Percentiles rank a stretch among this genome's conserved stretches.
Conservation (phyloP, 2,888 invertebrate genomes). For the Hydroisotoma schaefferi region DNA sequence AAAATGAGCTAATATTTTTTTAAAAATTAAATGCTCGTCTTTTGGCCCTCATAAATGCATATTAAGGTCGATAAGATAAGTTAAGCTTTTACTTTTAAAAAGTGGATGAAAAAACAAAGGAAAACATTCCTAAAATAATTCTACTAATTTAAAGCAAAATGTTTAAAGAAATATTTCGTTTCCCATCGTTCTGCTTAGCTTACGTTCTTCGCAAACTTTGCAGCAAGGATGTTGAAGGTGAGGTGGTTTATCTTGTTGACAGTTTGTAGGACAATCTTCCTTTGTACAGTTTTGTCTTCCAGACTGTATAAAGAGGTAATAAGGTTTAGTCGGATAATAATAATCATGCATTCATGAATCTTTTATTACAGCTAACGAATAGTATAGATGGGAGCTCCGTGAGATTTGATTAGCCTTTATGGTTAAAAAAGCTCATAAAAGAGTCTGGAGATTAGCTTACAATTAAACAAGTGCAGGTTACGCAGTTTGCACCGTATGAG, state of each 20-base stretch:
- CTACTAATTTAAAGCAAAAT: too few relatives aligned
- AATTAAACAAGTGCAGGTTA: conserved; percentile 41
- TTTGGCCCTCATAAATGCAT: too few relatives aligned
- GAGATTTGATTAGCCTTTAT: too few relatives aligned
- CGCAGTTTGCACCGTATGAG: conserved; percentile 40
- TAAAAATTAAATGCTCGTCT: too few relatives aligned
- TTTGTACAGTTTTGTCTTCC: conserved; percentile 44
- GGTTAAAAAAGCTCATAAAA: conserved; percentile 1
- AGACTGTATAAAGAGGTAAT: conserved; percentile 21
- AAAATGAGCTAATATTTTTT: too few relatives aligned
- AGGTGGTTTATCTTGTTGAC: conserved; percentile 18
- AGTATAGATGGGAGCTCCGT: neutral
- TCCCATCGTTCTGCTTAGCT: too few relatives aligned
- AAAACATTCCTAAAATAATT: too few relatives aligned
- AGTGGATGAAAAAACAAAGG: too few relatives aligned
- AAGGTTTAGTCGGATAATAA: too few relatives aligned
- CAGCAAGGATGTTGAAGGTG: conserved; percentile 39
- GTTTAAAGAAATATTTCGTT: too few relatives aligned
- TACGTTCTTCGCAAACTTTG: conserved; percentile 38
- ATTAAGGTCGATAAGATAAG: too few relatives aligned
- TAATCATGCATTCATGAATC: neutral
- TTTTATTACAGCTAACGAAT: neutral
- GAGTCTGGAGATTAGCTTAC: conserved; percentile 19
- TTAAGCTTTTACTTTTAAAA: too few relatives aligned
- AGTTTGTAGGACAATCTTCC: conserved; percentile 38